Conservation (phyloP, 2,797 vertebrate species). For the Perodicticus potto region DNA sequence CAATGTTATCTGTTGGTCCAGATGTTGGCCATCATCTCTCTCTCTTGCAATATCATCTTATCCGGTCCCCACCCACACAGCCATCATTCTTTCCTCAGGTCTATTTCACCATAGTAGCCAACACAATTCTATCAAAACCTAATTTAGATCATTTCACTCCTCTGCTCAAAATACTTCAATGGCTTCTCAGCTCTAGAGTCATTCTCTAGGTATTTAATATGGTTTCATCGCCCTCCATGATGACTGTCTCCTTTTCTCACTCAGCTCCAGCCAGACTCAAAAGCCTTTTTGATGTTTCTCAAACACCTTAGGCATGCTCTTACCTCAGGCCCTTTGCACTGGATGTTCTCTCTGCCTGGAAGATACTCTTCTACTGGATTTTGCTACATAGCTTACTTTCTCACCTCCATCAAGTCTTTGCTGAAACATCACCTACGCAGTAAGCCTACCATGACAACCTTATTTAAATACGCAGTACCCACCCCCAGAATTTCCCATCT, state of each 20-base stretch:
- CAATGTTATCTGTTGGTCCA: not conserved
- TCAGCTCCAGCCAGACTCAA: not conserved
- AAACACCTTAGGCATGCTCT: not conserved
- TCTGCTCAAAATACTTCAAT: slow-evolving; percentile 12
- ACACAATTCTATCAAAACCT: not conserved
- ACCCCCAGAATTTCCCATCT: not conserved
- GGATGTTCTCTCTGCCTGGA: not conserved
- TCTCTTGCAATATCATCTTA: not conserved
- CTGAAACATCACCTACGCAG: not conserved
- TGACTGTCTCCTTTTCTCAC: not conserved
- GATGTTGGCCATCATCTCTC: not conserved
- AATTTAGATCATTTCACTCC: slow-evolving; percentile 3
- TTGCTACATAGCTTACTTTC: slow-evolving; percentile 1
- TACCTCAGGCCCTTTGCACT: slow-evolving; percentile 3
- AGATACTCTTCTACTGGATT: not conserved
- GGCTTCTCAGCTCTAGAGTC: not conserved
- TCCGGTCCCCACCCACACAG: not conserved
- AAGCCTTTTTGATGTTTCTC: slow-evolving; percentile 20
- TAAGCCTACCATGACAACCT: not conserved
- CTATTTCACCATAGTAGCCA: not conserved
- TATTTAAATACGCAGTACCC: slow-evolving; percentile 13
- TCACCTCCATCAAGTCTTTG: slow-evolving; percentile 11
- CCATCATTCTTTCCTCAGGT: not conserved
- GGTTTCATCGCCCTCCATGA: not conserved
- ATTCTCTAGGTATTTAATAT: not conserved